Percentiles rank a stretch among this genome's conserved stretches.
Conservation (phyloP, 2,888 invertebrate genomes). For the Lottia gigantea region DNA sequence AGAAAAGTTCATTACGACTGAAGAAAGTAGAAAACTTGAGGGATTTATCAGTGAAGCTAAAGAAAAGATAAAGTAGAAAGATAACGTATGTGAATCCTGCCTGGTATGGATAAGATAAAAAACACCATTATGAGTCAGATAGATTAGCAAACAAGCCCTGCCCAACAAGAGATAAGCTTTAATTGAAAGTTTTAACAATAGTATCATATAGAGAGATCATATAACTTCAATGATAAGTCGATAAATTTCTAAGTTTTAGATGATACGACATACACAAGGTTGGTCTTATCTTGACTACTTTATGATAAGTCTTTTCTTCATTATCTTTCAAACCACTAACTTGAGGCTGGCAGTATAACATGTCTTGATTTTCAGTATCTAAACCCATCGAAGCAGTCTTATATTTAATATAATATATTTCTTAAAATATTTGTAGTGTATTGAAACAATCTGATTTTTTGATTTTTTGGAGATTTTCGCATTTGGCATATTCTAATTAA, state of each 20-base stretch:
- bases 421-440: too few species aligned
- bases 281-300: background rate
- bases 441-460: too few species aligned
- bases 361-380: too few species aligned
- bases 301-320: background rate
- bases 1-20: too few species aligned
- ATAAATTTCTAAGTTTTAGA: background rate
- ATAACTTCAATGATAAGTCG: background rate
- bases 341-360: too few species aligned
- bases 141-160: slow-evolving; percentile 11
- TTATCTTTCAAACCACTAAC: background rate
- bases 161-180: slow-evolving; percentile 6
- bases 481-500: too few species aligned
- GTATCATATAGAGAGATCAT: slow-evolving; percentile 9
- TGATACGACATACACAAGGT: slow-evolving; percentile 1
- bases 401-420: too few species aligned
- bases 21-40: slow-evolving; percentile 3
- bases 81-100: background rate
- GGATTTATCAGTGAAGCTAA: slow-evolving; percentile 1
- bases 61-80: slow-evolving; percentile 1
- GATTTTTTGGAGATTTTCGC: too few species aligned
- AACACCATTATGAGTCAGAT: slow-evolving; percentile 4
- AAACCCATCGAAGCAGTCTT: too few species aligned
- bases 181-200: slow-evolving; percentile 10
- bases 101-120: slow-evolving; percentile 2